Evolutionary conservation across 2,113 vertebrate species (phyloP).

Genomic region (Benitochromis conjunctus): DNA sequence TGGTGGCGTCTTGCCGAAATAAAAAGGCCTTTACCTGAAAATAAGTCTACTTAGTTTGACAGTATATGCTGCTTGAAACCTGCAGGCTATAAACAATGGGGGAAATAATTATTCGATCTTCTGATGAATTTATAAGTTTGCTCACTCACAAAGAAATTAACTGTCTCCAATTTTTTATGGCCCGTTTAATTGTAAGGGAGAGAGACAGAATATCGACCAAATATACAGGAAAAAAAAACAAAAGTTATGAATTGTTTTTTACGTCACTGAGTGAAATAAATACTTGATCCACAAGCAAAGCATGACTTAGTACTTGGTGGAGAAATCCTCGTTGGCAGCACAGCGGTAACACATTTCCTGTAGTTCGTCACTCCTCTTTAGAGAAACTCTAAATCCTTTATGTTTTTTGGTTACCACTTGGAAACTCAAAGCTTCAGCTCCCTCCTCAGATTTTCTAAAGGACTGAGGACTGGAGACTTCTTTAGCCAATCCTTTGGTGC

Average conservation of each 20-base stretch:
- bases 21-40: neutral
- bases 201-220: neutral
- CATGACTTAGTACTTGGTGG: neutral
- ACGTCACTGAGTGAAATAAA: neutral
- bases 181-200: neutral
- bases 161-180: neutral
- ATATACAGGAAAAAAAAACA: neutral
- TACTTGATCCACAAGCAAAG: neutral
- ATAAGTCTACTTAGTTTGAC: neutral
- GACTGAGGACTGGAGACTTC: neutral
- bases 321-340: neutral
- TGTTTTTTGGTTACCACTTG: neutral
- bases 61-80: neutral
- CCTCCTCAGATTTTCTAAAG: neutral
- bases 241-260: neutral
- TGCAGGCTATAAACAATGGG: neutral
- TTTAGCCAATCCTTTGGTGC: neutral
- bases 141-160: neutral
- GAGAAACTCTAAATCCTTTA: neutral
- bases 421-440: neutral
- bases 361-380: neutral
- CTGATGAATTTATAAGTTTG: neutral
- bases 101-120: neutral
- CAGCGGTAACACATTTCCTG: neutral
- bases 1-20: neutral